Percentiles rank a stretch among this genome's conserved stretches.
Conservation (phyloP, 1,140 invertebrate genomes). For the Octopus sinensis region DNA sequence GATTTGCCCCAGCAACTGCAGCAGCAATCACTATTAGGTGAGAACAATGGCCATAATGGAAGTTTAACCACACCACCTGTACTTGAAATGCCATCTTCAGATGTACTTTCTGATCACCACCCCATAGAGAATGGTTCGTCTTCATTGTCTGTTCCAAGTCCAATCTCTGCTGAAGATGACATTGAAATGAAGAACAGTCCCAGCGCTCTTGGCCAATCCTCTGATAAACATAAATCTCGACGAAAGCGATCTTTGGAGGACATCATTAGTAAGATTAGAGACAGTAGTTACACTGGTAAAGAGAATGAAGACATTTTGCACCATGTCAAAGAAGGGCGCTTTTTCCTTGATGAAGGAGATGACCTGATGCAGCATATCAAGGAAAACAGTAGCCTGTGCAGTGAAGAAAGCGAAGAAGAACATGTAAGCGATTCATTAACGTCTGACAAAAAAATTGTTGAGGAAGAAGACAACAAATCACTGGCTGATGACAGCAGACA, state of each 20-base stretch:
- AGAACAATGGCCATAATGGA: background rate
- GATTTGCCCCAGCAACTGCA: background rate
- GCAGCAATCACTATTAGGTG: background rate
- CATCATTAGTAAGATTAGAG: constrained; percentile 45
- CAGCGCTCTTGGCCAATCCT: constrained; percentile 23
- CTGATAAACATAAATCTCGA: constrained; percentile 35
- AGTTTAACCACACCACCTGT: background rate
- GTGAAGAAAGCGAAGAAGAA: constrained; percentile 40
- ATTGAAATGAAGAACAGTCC: constrained; percentile 22
- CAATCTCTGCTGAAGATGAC: constrained; percentile 13
- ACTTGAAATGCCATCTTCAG: background rate
- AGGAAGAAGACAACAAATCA: constrained; percentile 20
- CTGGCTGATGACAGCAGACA: background rate
- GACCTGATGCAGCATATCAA: constrained; percentile 8
- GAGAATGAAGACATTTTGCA: constrained; percentile 23
- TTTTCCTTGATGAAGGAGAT: background rate
- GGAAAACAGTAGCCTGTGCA: constrained; percentile 20
- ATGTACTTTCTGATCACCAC: background rate
- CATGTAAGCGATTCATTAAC: constrained; percentile 34
- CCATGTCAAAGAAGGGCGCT: background rate
- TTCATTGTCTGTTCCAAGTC: constrained; percentile 3
- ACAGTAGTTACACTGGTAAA: constrained; percentile 15
- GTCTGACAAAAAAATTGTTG: constrained; percentile 31
- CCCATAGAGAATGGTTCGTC: constrained; percentile 9
- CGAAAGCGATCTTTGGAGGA: constrained; percentile 50